Evolutionary conservation across 2,888 invertebrate species (phyloP), one percentile per base, ranked within the genome.

Genomic region (Dascillus cervinus): DNA sequence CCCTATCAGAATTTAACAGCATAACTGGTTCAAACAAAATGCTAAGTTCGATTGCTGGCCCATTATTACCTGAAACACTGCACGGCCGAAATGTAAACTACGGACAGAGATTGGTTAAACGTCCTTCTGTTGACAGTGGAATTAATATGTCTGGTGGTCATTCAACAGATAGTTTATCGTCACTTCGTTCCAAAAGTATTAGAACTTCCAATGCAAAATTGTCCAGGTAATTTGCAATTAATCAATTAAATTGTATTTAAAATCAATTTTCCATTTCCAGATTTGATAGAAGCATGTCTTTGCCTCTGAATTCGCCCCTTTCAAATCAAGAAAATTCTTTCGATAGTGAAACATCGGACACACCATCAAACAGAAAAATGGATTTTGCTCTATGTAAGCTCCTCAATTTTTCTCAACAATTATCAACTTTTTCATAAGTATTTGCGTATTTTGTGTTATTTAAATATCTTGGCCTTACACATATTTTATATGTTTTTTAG

Each of bases 351-450:
- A 41, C 62, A 41, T 46, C 57, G 13, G 62, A 61, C 32, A 42
- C 39, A 26, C 38, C 74, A 36, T 74, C 75, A 41, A 62, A 71
- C 47, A 71, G 84, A 47, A 81, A 83, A 63, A 86, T 86, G 82
- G 87, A 88, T 58, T 79, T 86, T 61, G 82, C 85, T 39, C 70
- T 87, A 59, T 88, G 88, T 88, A 80, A 87, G 87, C 57, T 41
- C n/a, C n/a, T n/a, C n/a, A n/a, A n/a, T n/a, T n/a, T n/a, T n/a
- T n/a, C n/a, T n/a, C n/a, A n/a, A n/a, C n/a, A n/a, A n/a, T n/a
- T n/a, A n/a, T n/a, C n/a, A n/a, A n/a, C n/a, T n/a, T n/a, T n/a
- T n/a, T n/a, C n/a, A n/a, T n/a, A n/a, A n/a, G n/a, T n/a, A n/a
- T n/a, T n/a, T n/a, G n/a, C n/a, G n/a, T n/a, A n/a, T n/a, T n/a